Evolutionary conservation across 2,888 invertebrate species (phyloP).

Genomic region (Agrilus mali): DNA sequence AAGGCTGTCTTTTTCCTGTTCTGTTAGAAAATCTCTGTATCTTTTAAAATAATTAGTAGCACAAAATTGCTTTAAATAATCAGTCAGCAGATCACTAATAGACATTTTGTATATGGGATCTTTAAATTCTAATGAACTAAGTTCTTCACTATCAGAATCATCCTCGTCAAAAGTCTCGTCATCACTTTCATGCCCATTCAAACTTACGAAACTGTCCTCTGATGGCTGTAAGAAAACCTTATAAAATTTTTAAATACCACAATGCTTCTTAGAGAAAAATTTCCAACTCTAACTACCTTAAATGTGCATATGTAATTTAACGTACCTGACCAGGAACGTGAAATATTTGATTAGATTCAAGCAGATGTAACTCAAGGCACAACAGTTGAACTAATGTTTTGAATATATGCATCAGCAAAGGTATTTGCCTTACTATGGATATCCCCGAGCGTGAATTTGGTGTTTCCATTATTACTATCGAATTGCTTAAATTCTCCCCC

Average conservation of each 20-base stretch:
- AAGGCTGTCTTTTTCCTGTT: conserved; percentile 1
- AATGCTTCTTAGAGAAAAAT: too few species aligned
- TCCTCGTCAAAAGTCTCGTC: not conserved
- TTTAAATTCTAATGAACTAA: conserved; percentile 3
- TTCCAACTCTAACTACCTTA: too few species aligned
- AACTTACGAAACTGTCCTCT: not conserved
- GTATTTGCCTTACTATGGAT: conserved; percentile 2
- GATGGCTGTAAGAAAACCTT: not conserved
- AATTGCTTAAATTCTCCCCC: not conserved
- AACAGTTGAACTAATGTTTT: conserved; percentile 4
- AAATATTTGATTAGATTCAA: too few species aligned
- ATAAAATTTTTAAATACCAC: too few species aligned
- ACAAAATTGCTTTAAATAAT: conserved; percentile 5
- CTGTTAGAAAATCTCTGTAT: conserved; percentile 3
- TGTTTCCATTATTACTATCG: not conserved
- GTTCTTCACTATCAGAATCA: conserved; percentile 1
- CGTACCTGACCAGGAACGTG: too few species aligned
- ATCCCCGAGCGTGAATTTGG: not conserved
- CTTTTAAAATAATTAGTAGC: conserved; percentile 4
- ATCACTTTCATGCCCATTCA: not conserved
- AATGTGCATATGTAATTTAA: too few species aligned
- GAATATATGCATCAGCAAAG: conserved; percentile 7
- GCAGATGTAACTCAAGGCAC: not conserved
- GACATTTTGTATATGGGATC: conserved; percentile 10
- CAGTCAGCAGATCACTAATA: conserved; percentile 5